These are phyloP conservation scores for Protomyctophum bolini DNA, from an alignment of 2,113 vertebrate genomes.

Conservation along the genomic window DNA sequence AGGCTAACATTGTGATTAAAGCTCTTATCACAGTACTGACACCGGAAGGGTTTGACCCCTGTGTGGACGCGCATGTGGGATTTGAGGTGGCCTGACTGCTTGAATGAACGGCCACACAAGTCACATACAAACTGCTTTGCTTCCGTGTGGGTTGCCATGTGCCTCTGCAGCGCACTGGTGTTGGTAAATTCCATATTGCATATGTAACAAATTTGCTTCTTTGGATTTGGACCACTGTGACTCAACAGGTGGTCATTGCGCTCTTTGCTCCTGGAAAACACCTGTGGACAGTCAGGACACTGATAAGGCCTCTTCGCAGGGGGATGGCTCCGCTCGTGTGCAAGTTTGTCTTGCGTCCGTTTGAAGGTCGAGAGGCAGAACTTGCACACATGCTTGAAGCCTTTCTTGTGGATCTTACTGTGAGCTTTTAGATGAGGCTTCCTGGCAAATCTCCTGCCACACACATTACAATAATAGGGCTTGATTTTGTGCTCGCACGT, in stretches of 20 bases:
- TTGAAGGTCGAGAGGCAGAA: conserved; percentile 53
- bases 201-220: conserved; percentile 38
- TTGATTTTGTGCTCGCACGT: conserved; percentile 55
- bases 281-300: conserved; percentile 52
- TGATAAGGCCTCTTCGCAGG: conserved; percentile 44
- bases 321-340: conserved; percentile 47
- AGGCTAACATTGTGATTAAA: conserved; percentile 70
- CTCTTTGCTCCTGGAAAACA: conserved; percentile 31
- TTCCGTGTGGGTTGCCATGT: conserved; percentile 55
- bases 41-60: conserved; percentile 61
- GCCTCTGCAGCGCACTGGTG: conserved; percentile 27
- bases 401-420: conserved; percentile 43
- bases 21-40: conserved; percentile 55
- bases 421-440: conserved; percentile 39
- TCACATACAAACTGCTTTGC: conserved; percentile 46
- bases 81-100: conserved; percentile 58
- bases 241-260: conserved; percentile 39
- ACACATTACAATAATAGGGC: conserved; percentile 57
- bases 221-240: conserved; percentile 33
- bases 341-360: conserved; percentile 52
- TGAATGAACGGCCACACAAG: conserved; percentile 60
- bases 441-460: conserved; percentile 50
- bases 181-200: conserved; percentile 49
- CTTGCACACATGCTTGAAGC: conserved; percentile 55
- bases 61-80: conserved; percentile 71